Conservation (phyloP, 1,140 invertebrate species). For the Epicauta chinensis region DNA sequence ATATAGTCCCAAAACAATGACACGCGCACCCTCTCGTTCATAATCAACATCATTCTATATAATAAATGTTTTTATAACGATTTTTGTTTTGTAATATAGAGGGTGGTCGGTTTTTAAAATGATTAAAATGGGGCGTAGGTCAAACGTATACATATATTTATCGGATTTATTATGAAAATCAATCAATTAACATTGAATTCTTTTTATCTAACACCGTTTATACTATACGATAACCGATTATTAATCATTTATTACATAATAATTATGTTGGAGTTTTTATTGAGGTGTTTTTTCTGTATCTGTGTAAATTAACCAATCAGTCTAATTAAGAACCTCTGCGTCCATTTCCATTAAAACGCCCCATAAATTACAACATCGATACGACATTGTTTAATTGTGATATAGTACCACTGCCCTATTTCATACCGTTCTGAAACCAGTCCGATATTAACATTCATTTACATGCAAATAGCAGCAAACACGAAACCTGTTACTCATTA, state of each 20-base stretch:
- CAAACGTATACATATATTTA: too few relatives aligned
- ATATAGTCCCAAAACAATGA: slow-evolving; percentile 39
- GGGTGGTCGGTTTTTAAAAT: too few relatives aligned
- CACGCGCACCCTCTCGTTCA: slow-evolving; percentile 29
- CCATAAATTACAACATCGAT: slow-evolving; percentile 31
- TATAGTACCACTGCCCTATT: slow-evolving; percentile 22
- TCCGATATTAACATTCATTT: slow-evolving; percentile 30
- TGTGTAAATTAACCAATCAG: slow-evolving; percentile 3
- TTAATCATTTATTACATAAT: too few relatives aligned
- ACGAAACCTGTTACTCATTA: slow-evolving; percentile 17
- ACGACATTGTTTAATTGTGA: slow-evolving; percentile 31
- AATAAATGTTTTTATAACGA: slow-evolving; percentile 37
- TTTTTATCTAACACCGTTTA: too few relatives aligned
- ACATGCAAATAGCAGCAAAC: slow-evolving; percentile 23
- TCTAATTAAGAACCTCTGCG: slow-evolving; percentile 15
- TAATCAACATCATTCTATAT: slow-evolving; percentile 30
- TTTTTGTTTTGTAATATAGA: too few relatives aligned
- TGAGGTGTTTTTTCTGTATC: too few relatives aligned
- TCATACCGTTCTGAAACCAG: slow-evolving; percentile 19
- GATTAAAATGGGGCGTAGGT: too few relatives aligned
- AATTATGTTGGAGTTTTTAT: too few relatives aligned
- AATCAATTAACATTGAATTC: too few relatives aligned
- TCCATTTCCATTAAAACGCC: slow-evolving; percentile 19
- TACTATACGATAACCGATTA: too few relatives aligned
- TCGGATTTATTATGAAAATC: too few relatives aligned